phyloP scores from a whole-genome alignment of 2,888 invertebrate genomes.

The Dasysyrphus tricinctus region DNA sequence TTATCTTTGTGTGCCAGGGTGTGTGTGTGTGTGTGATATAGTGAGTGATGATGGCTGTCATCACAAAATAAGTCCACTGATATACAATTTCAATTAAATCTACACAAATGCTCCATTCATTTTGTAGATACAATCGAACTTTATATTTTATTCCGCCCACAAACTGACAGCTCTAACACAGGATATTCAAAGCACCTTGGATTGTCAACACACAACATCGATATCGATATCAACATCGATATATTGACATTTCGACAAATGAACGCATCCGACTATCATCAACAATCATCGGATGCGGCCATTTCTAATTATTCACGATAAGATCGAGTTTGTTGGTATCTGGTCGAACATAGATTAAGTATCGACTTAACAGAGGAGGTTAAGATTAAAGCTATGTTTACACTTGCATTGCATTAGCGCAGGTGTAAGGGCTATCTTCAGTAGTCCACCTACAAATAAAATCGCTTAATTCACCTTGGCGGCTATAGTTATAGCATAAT shows the following conservation, averaged over 20 bases:
- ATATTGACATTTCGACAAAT: constrained; percentile 35
- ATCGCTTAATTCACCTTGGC: constrained; percentile 51
- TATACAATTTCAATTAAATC: neutral
- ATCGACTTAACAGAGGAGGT: constrained; percentile 40
- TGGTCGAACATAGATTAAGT: constrained; percentile 26
- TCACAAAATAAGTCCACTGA: constrained; percentile 5
- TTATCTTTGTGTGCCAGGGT: constrained; percentile 1
- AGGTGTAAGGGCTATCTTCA: constrained; percentile 67
- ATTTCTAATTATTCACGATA: constrained; percentile 25
- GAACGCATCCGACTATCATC: constrained; percentile 43
- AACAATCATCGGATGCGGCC: constrained; percentile 40
- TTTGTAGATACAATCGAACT: constrained; percentile 17
- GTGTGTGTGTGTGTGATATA: neutral
- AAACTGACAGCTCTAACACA: constrained; percentile 9
- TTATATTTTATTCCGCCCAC: constrained; percentile 12
- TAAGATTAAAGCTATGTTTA: constrained; percentile 55
- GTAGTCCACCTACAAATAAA: constrained; percentile 68
- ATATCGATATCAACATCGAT: neutral
- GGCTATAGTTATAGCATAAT: neutral
- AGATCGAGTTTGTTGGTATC: constrained; percentile 27
- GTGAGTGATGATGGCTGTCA: constrained; percentile 40
- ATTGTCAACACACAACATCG: neutral
- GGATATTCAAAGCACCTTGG: constrained; percentile 30
- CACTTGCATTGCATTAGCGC: constrained; percentile 66
- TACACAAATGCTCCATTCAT: neutral